A percentile compares a stretch with the other conserved stretches of the same genome.
Conservation (phyloP, 2,888 invertebrate species). For the Eutolmus rufibarbis region DNA sequence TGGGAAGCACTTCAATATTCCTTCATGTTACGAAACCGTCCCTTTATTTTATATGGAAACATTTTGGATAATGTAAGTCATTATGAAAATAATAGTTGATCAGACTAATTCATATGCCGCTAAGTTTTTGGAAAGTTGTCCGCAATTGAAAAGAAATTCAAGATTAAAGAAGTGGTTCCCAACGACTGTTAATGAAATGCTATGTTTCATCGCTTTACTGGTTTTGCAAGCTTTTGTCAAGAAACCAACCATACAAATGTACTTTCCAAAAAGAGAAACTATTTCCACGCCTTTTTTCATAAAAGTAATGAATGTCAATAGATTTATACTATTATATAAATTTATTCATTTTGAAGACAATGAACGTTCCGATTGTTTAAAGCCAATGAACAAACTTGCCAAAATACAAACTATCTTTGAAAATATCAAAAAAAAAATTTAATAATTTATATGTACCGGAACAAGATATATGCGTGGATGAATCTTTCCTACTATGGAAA, state of each 20-base stretch:
- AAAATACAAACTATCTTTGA: not conserved
- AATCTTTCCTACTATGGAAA: not conserved
- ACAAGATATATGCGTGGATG: not conserved
- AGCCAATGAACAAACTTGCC: not conserved
- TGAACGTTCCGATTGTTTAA: no score
- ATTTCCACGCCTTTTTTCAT: not conserved
- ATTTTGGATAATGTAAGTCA: not conserved
- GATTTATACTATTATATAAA: conserved; percentile 14
- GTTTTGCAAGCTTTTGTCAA: not conserved
- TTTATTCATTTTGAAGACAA: conserved; percentile 21
- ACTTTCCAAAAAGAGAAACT: conserved; percentile 8
- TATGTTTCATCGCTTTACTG: not conserved
- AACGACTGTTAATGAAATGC: conserved; percentile 7
- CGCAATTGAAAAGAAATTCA: not conserved
- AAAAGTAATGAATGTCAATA: not conserved
- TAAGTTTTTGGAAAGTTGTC: not conserved
- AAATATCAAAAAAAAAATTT: not conserved
- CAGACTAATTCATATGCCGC: not conserved
- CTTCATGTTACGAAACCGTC: not conserved
- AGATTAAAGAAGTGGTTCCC: not conserved
- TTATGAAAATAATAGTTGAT: not conserved
- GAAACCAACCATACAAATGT: not conserved
- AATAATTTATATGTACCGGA: not conserved
- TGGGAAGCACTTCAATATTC: not conserved
- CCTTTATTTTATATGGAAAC: conserved; percentile 3